A percentile compares a stretch with the other conserved stretches of the same genome.
phyloP scores from a whole-genome alignment of 2,797 vertebrate genomes.

The Alcedo atthis region DNA sequence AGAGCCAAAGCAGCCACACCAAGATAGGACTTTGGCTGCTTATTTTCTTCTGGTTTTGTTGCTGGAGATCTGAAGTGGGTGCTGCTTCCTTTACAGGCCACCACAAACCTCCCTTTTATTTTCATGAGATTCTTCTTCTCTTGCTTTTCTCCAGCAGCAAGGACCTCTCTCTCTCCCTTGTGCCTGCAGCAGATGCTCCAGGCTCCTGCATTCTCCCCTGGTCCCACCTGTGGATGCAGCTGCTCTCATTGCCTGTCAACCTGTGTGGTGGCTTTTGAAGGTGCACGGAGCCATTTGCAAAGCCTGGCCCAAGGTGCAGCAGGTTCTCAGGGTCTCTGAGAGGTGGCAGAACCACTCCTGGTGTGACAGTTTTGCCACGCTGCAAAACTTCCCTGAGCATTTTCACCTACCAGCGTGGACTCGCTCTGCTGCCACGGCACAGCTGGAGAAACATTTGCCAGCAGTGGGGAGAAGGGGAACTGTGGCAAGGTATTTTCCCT shows the following conservation, averaged over 20 bases:
- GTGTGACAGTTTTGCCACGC: fast-evolving
- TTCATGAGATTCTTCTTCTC: background rate
- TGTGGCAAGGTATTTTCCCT: slow-evolving; percentile 44
- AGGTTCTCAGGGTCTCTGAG: background rate
- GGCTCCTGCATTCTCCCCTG: fast-evolving
- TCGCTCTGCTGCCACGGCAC: fast-evolving
- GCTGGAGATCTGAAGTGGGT: background rate
- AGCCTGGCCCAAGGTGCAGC: background rate
- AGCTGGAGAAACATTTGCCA: fast-evolving
- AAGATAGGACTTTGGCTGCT: background rate
- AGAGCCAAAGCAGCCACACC: background rate
- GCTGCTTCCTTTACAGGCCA: fast-evolving
- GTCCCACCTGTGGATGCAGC: fast-evolving
- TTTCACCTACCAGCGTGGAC: background rate
- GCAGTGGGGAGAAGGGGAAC: background rate
- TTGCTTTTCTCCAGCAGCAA: background rate
- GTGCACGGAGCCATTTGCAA: background rate
- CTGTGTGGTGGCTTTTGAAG: fast-evolving
- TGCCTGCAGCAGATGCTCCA: background rate
- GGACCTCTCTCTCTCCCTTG: background rate
- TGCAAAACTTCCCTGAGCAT: background rate
- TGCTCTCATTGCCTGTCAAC: background rate
- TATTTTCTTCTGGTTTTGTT: background rate
- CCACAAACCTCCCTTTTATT: background rate
- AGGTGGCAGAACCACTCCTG: background rate